phyloP scores from a whole-genome alignment of 2,888 invertebrate genomes.

The Tachina lurida region DNA sequence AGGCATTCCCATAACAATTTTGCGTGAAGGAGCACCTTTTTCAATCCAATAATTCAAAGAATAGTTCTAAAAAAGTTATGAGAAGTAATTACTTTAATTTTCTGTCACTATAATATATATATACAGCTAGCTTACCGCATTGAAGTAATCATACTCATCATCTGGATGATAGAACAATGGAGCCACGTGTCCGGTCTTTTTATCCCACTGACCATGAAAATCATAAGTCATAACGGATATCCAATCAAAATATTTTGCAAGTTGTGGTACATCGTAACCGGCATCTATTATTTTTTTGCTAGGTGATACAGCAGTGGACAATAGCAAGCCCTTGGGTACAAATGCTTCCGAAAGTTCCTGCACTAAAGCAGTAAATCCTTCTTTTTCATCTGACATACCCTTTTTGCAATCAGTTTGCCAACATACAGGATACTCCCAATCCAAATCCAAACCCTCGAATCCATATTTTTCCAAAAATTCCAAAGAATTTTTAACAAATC shows the following conservation, averaged over 20 bases:
- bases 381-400: constrained; percentile 92
- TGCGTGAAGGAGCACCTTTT: constrained; percentile 91
- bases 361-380: constrained; percentile 89
- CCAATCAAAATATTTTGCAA: constrained; percentile 92
- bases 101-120: neutral
- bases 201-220: constrained; percentile 96
- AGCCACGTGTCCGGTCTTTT: constrained; percentile 94
- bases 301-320: constrained; percentile 94
- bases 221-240: constrained; percentile 97
- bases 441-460: constrained; percentile 97
- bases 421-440: constrained; percentile 94
- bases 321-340: constrained; percentile 86
- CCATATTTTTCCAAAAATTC: constrained; percentile 90
- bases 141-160: constrained; percentile 91
- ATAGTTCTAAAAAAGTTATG: constrained; percentile 86
- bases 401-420: constrained; percentile 92
- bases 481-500: constrained; percentile 89
- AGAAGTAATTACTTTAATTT: neutral
- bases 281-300: constrained; percentile 94
- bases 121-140: constrained; percentile 86
- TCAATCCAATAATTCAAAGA: constrained; percentile 95
- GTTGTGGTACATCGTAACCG: constrained; percentile 90
- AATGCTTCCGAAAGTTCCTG: constrained; percentile 88
- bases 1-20: constrained; percentile 94
- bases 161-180: constrained; percentile 92